These are phyloP conservation scores for Hyppa rectilinea DNA, from an alignment of 2,888 invertebrate species.

Conservation along the genomic window DNA sequence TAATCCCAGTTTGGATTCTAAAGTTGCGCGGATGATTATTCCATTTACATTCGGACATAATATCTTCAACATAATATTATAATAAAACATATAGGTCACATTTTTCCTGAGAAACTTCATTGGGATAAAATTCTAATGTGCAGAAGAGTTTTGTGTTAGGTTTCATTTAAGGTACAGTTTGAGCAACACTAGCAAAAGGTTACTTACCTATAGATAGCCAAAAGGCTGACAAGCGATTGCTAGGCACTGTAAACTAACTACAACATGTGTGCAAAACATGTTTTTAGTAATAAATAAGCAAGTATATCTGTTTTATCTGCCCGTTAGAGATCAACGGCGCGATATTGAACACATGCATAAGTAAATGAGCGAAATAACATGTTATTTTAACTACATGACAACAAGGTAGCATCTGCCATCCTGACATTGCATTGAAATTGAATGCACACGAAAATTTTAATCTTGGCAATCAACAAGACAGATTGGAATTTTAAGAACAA, in stretches of 20 bases:
- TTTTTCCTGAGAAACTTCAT: slow-evolving; percentile 17
- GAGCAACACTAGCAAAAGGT: neutral
- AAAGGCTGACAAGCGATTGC: slow-evolving; percentile 9
- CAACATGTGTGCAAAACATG: slow-evolving; percentile 39
- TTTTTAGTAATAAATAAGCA: slow-evolving; percentile 36
- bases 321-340: slow-evolving; percentile 30
- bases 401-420: slow-evolving; percentile 28
- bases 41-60: slow-evolving; percentile 21
- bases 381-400: slow-evolving; percentile 20
- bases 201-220: slow-evolving; percentile 9
- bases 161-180: neutral
- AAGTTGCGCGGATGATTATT: slow-evolving; percentile 39
- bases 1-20: slow-evolving; percentile 42
- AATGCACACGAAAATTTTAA: slow-evolving; percentile 55
- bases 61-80: neutral
- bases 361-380: slow-evolving; percentile 20
- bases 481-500: slow-evolving; percentile 68
- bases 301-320: slow-evolving; percentile 19
- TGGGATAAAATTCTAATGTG: neutral
- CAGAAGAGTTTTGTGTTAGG: neutral
- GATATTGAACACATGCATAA: slow-evolving; percentile 21
- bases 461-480: slow-evolving; percentile 38
- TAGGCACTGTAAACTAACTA: slow-evolving; percentile 12
- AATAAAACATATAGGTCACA: neutral
- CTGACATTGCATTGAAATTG: slow-evolving; percentile 53